A percentile compares a stretch with the other conserved stretches of the same genome.
These are phyloP conservation scores for Odobenus rosmarus DNA, from an alignment of 2,113 vertebrate genomes.

Conservation along the genomic window DNA sequence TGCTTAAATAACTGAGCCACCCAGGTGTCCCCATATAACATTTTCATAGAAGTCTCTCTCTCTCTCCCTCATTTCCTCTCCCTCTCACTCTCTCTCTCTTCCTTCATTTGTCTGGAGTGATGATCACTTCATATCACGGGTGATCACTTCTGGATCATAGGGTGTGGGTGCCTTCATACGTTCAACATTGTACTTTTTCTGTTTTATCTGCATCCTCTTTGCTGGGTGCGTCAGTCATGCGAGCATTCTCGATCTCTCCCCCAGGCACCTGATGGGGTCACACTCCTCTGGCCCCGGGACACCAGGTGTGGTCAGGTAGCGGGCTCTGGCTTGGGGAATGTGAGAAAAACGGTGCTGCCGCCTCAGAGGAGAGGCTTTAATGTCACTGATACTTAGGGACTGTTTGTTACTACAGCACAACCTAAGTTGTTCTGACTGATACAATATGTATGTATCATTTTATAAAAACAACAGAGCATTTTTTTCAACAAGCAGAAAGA, in stretches of 20 bases:
- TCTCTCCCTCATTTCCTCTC: not conserved
- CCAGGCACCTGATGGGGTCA: not conserved
- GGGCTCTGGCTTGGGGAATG: not conserved
- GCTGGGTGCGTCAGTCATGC: accelerated
- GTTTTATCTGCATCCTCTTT: not conserved
- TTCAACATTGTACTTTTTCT: accelerated
- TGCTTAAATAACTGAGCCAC: not conserved
- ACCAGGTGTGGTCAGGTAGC: accelerated
- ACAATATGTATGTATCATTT: not conserved
- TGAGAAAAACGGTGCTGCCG: not conserved
- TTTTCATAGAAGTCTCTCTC: not conserved
- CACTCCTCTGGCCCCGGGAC: accelerated
- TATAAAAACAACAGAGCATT: not conserved
- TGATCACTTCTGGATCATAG: too few relatives aligned
- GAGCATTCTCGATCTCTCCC: too few relatives aligned
- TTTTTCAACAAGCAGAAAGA: not conserved
- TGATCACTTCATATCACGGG: too few relatives aligned
- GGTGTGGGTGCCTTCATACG: accelerated
- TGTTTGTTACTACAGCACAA: not conserved
- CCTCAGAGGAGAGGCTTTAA: not conserved
- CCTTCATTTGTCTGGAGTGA: not conserved
- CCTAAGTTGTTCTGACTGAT: not conserved
- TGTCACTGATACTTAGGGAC: not conserved
- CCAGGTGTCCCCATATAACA: accelerated
- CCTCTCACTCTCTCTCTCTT: not conserved